These are phyloP conservation scores for Paguma larvata DNA, from an alignment of 2,797 vertebrate species.

Conservation along the genomic window DNA sequence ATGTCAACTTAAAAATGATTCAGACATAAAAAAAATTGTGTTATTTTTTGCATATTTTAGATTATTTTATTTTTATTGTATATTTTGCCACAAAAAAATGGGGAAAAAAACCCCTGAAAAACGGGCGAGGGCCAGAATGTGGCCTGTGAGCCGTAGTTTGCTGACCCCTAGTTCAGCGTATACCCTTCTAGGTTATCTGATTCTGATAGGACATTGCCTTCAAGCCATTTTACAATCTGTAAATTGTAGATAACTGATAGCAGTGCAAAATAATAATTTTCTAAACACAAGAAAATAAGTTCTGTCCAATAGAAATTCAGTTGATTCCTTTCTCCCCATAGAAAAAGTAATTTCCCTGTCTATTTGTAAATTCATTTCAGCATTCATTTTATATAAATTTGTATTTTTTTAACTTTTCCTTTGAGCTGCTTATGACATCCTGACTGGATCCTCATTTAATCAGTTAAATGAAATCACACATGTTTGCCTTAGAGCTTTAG, in stretches of 20 bases:
- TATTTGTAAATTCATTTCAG: constrained; percentile 2
- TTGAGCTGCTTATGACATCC: background rate
- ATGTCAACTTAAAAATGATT: background rate
- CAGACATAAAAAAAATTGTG: background rate
- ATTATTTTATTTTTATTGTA: too few relatives aligned
- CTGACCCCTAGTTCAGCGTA: background rate
- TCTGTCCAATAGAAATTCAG: background rate
- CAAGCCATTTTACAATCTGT: background rate
- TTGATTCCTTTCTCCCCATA: background rate
- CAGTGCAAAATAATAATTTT: background rate
- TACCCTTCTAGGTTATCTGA: background rate
- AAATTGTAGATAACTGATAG: background rate
- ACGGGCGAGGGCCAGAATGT: background rate
- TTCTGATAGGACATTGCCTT: background rate
- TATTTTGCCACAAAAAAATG: background rate
- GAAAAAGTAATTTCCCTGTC: background rate
- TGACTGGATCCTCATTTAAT: background rate
- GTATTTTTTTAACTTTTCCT: constrained; percentile 41
- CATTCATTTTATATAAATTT: background rate
- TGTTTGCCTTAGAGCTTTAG: background rate
- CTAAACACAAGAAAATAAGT: background rate
- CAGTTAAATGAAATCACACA: background rate
- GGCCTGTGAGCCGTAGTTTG: background rate
- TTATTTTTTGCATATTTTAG: background rate
- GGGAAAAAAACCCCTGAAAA: background rate